Conservation (phyloP, 2,888 invertebrate species). For the Amaurobius ferox region DNA sequence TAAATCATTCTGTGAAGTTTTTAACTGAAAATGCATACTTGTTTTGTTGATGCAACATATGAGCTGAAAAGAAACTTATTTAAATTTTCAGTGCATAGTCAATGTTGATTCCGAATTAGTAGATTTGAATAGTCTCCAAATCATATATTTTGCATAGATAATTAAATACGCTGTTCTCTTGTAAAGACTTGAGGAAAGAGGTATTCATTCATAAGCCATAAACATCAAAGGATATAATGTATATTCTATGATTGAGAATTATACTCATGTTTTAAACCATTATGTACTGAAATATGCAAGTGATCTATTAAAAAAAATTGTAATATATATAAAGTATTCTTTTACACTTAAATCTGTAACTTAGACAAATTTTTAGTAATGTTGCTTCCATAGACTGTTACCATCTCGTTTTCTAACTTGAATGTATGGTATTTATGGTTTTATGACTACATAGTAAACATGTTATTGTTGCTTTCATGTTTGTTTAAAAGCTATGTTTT, state of each 20-base stretch:
- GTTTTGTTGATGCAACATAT: slow-evolving; percentile 4
- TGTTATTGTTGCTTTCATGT: too few species aligned
- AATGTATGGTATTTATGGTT: too few species aligned
- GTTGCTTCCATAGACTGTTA: too few species aligned
- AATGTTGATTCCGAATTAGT: slow-evolving; percentile 53
- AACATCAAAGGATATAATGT: not conserved
- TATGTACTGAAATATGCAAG: too few species aligned
- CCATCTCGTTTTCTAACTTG: too few species aligned
- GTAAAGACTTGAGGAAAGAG: not conserved
- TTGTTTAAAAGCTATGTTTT: too few species aligned
- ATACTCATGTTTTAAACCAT: not conserved
- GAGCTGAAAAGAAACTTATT: slow-evolving; percentile 2
- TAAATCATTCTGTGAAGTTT: slow-evolving; percentile 26
- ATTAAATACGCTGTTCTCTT: not conserved
- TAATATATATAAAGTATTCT: too few species aligned
- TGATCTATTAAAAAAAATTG: too few species aligned
- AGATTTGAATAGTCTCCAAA: slow-evolving; percentile 20
- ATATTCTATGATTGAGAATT: not conserved
- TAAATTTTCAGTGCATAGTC: slow-evolving; percentile 9
- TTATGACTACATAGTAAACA: too few species aligned
- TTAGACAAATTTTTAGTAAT: too few species aligned
- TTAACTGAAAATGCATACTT: not conserved
- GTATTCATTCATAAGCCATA: not conserved
- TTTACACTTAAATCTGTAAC: too few species aligned
- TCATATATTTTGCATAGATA: slow-evolving; percentile 43